Conservation (phyloP, 2,888 invertebrate genomes). For the Desoria tigrina region DNA sequence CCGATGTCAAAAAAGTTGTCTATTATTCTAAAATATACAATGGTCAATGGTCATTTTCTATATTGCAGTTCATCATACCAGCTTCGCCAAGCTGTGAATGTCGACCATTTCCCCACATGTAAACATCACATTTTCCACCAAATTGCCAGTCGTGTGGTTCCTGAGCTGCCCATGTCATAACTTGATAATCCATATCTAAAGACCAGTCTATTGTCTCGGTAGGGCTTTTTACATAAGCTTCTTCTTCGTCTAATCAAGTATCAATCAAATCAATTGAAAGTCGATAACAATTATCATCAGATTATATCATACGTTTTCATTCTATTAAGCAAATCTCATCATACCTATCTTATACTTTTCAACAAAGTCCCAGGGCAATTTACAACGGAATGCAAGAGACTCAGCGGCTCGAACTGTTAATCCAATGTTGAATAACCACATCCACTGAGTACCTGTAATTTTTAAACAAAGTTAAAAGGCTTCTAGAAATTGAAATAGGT, state of each 20-base stretch:
- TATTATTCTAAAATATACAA: too few relatives aligned
- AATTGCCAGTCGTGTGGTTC: constrained; percentile 67
- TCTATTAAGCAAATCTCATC: too few relatives aligned
- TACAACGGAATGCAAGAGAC: constrained; percentile 60
- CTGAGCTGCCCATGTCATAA: constrained; percentile 63
- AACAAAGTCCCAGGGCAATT: constrained; percentile 59
- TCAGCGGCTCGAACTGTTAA: constrained; percentile 63
- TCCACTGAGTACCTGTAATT: constrained; percentile 59
- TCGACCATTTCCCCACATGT: constrained; percentile 66
- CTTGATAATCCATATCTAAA: constrained; percentile 64
- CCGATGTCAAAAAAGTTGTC: too few relatives aligned
- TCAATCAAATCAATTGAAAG: neutral
- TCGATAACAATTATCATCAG: neutral
- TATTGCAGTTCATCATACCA: constrained; percentile 55
- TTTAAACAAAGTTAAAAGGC: neutral
- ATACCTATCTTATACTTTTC: constrained; percentile 50
- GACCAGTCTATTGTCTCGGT: constrained; percentile 59
- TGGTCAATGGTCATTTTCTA: too few relatives aligned
- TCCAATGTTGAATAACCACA: constrained; percentile 64
- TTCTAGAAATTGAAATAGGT: too few relatives aligned
- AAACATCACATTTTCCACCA: constrained; percentile 65
- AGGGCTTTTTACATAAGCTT: constrained; percentile 38
- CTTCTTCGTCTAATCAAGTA: constrained; percentile 41
- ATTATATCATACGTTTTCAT: neutral
- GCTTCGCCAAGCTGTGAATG: constrained; percentile 67